Base-by-base conservation (phyloP, 2,113 vertebrate genomes). In the Podarcis muralis region DNA sequence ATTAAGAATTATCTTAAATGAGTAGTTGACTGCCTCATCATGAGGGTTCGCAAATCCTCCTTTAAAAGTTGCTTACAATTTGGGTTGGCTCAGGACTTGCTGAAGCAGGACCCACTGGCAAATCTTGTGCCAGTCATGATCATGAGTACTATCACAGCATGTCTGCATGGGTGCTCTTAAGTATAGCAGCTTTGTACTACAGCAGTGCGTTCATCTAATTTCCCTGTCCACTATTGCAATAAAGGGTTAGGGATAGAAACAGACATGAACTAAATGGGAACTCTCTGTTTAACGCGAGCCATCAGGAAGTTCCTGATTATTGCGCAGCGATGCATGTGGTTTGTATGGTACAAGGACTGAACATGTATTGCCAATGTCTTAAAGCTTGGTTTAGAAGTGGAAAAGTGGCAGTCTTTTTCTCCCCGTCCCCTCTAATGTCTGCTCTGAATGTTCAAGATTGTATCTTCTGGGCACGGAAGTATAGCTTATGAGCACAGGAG, bases 1-100 rank as follows among this genome's bases (percentile, higher is more conserved):
- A 89, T 87, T 94, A 95, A 90, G 89, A 89, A 95, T 93, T 89
- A 94, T 90, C 87, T 92, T 93, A 11, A 75, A 35, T 93, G 92
- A 94, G 88, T 89, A 95, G 81, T 87, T 90, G 68, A 88, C 75
- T 91, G 87, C 90, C 30, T 86, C 94, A 94, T 68, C 92, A 87
- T 89, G 86, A 75, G 8, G 91, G 81, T 57, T 89, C 89, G 86
- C 74, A 89, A n/a, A 85, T 85, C 32, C 87, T 91, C 84, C 83
- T 71, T 71, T 57, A 86, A 62, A 68, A 85, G 65, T 81, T 40
- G 23, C 71, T 76, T 77, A 86, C 77, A 91, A 79, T 77, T 81
- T 92, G 93, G 59, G 92, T 88, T 91, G 86, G 7, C 77, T 87
- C 93, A 59, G 15, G 90, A 89, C 43, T 90, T 92, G 75, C 78